Conservation (phyloP, 2,888 invertebrate species). For the Drosophila macrospina region DNA sequence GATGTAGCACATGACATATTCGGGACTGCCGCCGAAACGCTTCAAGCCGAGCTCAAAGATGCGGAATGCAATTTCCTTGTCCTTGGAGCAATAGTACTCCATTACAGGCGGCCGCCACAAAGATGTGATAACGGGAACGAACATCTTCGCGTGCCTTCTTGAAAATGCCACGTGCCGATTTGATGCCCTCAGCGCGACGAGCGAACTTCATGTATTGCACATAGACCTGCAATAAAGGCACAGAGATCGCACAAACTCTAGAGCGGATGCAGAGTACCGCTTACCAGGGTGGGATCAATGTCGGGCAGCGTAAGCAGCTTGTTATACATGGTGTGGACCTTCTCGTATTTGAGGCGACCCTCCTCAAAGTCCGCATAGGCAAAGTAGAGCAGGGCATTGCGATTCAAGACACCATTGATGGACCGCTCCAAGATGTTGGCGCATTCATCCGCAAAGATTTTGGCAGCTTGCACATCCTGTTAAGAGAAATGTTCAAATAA, state of each 20-base stretch:
- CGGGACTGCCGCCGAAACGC: constrained; percentile 97
- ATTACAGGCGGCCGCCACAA: constrained; percentile 98
- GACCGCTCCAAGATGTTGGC: constrained; percentile 98
- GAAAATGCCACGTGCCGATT: constrained; percentile 97
- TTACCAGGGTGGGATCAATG: constrained; percentile 97
- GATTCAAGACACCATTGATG: constrained; percentile 94
- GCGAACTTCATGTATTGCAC: constrained; percentile 99
- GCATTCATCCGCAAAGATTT: constrained; percentile 97
- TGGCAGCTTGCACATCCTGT: constrained; percentile 96
- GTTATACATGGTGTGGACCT: constrained; percentile 97
- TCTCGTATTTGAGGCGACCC: constrained; percentile 97
- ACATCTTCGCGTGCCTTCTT: constrained; percentile 97
- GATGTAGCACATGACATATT: constrained; percentile 97
- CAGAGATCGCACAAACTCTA: not conserved
- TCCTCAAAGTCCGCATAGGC: constrained; percentile 99
- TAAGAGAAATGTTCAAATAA: too few species aligned
- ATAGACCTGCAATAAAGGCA: constrained; percentile 90
- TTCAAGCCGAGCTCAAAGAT: constrained; percentile 99
- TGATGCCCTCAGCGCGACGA: constrained; percentile 98
- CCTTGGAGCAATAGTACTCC: constrained; percentile 99
- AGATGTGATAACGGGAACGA: constrained; percentile 95
- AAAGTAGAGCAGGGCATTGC: constrained; percentile 97
- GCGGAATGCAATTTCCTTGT: constrained; percentile 97
- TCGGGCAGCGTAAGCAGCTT: constrained; percentile 94
- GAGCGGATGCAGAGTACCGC: constrained; percentile 42